Base-by-base conservation (phyloP, 2,888 invertebrate species). In the Eulithis prunata region DNA sequence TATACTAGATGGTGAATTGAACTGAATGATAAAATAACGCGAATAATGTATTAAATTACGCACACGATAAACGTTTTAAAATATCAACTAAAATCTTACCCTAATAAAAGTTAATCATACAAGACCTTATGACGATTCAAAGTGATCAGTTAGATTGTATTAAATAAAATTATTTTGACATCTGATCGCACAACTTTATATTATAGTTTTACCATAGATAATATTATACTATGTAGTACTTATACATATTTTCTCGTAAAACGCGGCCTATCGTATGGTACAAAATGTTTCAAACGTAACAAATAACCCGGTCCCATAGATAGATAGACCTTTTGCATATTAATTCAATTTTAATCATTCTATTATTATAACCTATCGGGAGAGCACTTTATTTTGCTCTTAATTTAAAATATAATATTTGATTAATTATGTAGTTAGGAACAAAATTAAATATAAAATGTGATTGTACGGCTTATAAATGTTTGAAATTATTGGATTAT, bases 401-500 rank as follows among this genome's bases (percentile, higher is more conserved):
- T 51, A 10, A 46, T 64, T 58, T 13, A 49, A 55, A 41, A 49
- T 36, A 60, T 62, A 62, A 63, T 62, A 46, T 54, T 55, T 57
- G 56, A 51, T 61, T 52, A 56, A 47, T 21, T 21, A 21, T 21
- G 21, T 71, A 65, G 49, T 57, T 65, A 71, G 43, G 47, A 69
- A 79, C 64, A 55, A 71, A 71, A 64, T 70, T 66, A 57, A 41
- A 62, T 71, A 74, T 75, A 10, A 73, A 74, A 76, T 79, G 80
- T 78, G 80, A 82, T 81, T 63, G 68, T 76, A 68, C 71, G 77
- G 79, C 81, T 83, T 83, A 80, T 78, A 68, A 71, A 68, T 68
- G 68, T 71, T 70, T 69, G 52, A 52, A 75, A 75, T 66, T 72
- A 70, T 58, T 62, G 57, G 60, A 57, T 69, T 72, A 73, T 60